Evolutionary conservation across 2,888 invertebrate species (phyloP).

Genomic region (Andrena fulva): DNA sequence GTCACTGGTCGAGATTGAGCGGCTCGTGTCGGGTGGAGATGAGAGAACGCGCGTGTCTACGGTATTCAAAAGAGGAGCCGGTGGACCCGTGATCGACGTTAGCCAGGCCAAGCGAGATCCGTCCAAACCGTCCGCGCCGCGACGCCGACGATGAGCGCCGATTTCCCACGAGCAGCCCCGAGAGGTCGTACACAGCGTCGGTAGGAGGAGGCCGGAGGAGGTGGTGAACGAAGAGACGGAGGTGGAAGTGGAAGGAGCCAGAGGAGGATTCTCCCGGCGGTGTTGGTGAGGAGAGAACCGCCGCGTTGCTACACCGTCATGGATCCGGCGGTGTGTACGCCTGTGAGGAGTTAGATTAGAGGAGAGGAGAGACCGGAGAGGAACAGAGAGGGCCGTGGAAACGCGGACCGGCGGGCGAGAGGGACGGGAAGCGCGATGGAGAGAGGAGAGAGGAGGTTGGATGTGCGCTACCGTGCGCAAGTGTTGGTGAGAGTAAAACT

Average conservation of each 20-base stretch:
- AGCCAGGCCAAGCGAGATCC: conserved; percentile 68
- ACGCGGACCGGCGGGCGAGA: conserved; percentile 39
- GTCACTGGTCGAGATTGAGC: conserved; percentile 50
- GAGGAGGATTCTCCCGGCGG: conserved; percentile 75
- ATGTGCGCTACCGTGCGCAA: conserved; percentile 71
- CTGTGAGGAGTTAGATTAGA: conserved; percentile 83
- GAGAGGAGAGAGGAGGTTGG: conserved; percentile 64
- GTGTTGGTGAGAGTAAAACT: conserved; percentile 84
- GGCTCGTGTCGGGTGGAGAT: conserved; percentile 31
- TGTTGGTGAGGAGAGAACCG: conserved; percentile 71
- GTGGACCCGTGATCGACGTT: conserved; percentile 72
- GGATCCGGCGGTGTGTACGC: conserved; percentile 65
- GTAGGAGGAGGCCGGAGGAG: conserved; percentile 74
- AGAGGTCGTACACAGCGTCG: conserved; percentile 78
- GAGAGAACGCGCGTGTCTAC: conserved; percentile 70
- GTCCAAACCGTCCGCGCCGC: conserved; percentile 77
- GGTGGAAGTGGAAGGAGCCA: conserved; percentile 73
- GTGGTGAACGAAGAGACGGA: conserved; percentile 69
- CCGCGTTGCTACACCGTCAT: conserved; percentile 68
- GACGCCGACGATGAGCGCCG: conserved; percentile 77
- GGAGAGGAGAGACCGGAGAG: conserved; percentile 69
- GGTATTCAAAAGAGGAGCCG: conserved; percentile 66
- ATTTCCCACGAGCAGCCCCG: conserved; percentile 80
- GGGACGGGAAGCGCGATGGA: conserved; percentile 51
- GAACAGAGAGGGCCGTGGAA: conserved; percentile 44